phyloP scores from a whole-genome alignment of 1,140 invertebrate species.

The Camponotus vicinus region DNA sequence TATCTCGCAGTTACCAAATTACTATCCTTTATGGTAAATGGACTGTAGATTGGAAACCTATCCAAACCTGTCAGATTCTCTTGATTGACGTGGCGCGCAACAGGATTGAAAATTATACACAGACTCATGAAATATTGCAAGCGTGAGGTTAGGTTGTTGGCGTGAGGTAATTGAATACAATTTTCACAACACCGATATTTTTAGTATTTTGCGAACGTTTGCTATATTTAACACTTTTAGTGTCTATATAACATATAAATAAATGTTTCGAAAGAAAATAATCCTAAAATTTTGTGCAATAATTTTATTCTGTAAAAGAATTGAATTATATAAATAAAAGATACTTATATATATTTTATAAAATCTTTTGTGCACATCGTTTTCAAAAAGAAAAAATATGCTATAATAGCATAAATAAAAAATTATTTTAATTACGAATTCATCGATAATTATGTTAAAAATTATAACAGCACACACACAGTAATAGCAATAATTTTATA shows the following conservation, averaged over 20 bases:
- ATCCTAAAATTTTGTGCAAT: no score
- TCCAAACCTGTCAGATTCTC: constrained; percentile 1
- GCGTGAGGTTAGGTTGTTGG: constrained; percentile 28
- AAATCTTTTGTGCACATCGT: background rate
- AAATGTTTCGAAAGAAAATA: background rate
- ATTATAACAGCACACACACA: background rate
- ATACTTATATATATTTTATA: background rate
- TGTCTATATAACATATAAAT: constrained; percentile 29
- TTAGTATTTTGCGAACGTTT: background rate
- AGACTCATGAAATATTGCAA: constrained; percentile 6
- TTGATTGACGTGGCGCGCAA: constrained; percentile 35
- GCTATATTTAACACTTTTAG: constrained; percentile 1
- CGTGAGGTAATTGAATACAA: constrained; percentile 9
- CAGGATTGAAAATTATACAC: constrained; percentile 38
- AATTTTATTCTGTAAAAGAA: constrained; percentile 11
- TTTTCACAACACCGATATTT: background rate
- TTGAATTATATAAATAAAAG: background rate
- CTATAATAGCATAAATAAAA: background rate
- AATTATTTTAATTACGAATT: background rate
- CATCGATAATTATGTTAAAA: background rate
- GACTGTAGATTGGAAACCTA: constrained; percentile 48
- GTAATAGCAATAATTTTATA: background rate
- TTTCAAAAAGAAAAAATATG: background rate
- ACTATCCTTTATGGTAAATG: constrained; percentile 52
- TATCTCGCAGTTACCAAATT: constrained; percentile 62